These are phyloP conservation scores for Nasonia vitripennis DNA, from an alignment of 1,140 invertebrate species.

Conservation along the genomic window DNA sequence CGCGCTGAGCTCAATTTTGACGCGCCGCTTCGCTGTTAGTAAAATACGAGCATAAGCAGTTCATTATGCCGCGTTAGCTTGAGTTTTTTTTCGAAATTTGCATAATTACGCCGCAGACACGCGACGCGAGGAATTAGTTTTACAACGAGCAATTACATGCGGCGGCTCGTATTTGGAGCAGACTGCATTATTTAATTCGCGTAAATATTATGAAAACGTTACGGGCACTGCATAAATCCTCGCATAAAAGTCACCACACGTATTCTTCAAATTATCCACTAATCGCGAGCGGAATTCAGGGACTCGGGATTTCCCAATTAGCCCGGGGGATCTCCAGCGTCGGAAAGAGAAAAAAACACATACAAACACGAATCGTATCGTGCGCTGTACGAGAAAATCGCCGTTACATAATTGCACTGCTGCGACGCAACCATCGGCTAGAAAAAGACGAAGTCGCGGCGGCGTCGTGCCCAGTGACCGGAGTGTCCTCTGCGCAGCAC, in stretches of 20 bases:
- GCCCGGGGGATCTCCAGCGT: not conserved
- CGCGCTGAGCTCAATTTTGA: not conserved
- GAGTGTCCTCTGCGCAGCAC: slow-evolving; percentile 68
- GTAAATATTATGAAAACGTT: not conserved
- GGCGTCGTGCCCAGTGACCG: slow-evolving; percentile 67
- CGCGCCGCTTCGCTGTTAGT: not conserved
- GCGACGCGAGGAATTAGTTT: too few species aligned
- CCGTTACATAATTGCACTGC: slow-evolving; percentile 41
- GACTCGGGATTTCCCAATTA: not conserved
- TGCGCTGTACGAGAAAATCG: not conserved
- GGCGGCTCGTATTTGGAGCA: too few species aligned
- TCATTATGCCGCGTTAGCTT: too few species aligned
- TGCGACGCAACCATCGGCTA: slow-evolving; percentile 31
- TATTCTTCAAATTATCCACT: not conserved
- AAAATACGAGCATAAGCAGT: not conserved
- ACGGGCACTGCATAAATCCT: not conserved
- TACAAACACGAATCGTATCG: not conserved
- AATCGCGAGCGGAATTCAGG: not conserved
- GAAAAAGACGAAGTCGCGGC: slow-evolving; percentile 8
- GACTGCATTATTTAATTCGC: too few species aligned
- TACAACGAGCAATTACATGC: too few species aligned
- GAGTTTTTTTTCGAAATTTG: too few species aligned
- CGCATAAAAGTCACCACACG: too few species aligned
- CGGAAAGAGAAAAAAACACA: not conserved
- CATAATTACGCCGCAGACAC: too few species aligned